Evolutionary conservation across 2,113 vertebrate species (phyloP).

Genomic region (Butorides virescens): DNA sequence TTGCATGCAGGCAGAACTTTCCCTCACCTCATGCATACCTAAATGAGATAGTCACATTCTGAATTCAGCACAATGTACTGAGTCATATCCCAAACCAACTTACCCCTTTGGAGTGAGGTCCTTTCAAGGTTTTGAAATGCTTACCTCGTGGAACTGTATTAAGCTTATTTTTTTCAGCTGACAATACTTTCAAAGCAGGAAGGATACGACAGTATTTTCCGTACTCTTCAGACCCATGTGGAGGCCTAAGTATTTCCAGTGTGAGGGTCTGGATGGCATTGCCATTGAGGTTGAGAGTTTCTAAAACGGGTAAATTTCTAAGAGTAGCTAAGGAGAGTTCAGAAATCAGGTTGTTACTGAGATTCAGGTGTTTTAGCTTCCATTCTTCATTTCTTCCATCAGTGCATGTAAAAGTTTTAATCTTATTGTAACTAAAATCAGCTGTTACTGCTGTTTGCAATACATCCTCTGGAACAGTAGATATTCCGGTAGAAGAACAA

Average conservation of each 20-base stretch:
- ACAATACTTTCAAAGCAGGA: slow-evolving; percentile 67
- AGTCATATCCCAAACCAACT: background rate
- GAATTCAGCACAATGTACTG: background rate
- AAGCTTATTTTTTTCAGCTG: slow-evolving; percentile 81
- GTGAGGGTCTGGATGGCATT: slow-evolving; percentile 40
- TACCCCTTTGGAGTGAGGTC: background rate
- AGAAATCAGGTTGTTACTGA: slow-evolving; percentile 58
- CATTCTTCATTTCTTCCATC: background rate
- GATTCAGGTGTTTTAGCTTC: slow-evolving; percentile 57
- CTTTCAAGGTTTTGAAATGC: slow-evolving; percentile 7
- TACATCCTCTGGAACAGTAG: background rate
- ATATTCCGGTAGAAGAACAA: slow-evolving; percentile 42
- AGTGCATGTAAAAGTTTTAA: background rate
- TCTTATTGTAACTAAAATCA: slow-evolving; percentile 19
- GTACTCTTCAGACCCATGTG: background rate
- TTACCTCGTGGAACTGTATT: slow-evolving; percentile 81
- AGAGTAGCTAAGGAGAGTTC: slow-evolving; percentile 41
- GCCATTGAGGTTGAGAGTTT: slow-evolving; percentile 58
- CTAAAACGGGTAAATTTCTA: slow-evolving; percentile 17
- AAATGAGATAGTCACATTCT: background rate
- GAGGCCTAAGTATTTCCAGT: background rate
- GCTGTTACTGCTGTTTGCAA: background rate
- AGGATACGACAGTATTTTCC: background rate
- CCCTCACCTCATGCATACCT: background rate
- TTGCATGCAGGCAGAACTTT: background rate